Conservation (phyloP, 1,140 invertebrate genomes). For the Macrosteles quadrilineatus region DNA sequence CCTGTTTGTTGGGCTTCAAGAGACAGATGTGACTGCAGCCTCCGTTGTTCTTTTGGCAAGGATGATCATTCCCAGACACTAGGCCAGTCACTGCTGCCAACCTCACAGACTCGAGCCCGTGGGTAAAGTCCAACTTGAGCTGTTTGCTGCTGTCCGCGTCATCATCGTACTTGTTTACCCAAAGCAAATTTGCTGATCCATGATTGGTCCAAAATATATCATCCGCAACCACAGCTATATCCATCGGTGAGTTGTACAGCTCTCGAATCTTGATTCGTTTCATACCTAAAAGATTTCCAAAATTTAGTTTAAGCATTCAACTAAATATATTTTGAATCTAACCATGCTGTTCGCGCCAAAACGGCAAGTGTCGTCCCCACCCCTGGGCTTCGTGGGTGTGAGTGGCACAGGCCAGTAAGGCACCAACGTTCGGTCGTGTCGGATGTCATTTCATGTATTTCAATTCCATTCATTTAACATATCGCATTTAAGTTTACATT, state of each 20-base stretch:
- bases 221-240: constrained; percentile 39
- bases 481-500: no score
- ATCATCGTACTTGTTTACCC: constrained; percentile 55
- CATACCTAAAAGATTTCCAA: constrained; percentile 27
- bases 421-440: no score
- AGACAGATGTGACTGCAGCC: constrained; percentile 75
- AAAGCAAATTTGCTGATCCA: constrained; percentile 56
- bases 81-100: constrained; percentile 44
- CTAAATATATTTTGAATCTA: not conserved
- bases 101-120: constrained; percentile 40
- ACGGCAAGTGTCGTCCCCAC: no score
- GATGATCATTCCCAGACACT: constrained; percentile 53
- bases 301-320: not conserved
- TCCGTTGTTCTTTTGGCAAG: constrained; percentile 63
- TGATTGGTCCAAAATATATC: constrained; percentile 56
- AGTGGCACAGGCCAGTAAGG: no score
- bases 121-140: not conserved
- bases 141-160: not conserved
- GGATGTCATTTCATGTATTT: no score
- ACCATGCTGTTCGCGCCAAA: no score
- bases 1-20: constrained; percentile 46
- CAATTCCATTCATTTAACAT: no score
- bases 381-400: no score
- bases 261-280: constrained; percentile 34
- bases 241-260: constrained; percentile 38